These are phyloP conservation scores for Masticophis lateralis DNA, from an alignment of 2,797 vertebrate species.

Conservation along the genomic window DNA sequence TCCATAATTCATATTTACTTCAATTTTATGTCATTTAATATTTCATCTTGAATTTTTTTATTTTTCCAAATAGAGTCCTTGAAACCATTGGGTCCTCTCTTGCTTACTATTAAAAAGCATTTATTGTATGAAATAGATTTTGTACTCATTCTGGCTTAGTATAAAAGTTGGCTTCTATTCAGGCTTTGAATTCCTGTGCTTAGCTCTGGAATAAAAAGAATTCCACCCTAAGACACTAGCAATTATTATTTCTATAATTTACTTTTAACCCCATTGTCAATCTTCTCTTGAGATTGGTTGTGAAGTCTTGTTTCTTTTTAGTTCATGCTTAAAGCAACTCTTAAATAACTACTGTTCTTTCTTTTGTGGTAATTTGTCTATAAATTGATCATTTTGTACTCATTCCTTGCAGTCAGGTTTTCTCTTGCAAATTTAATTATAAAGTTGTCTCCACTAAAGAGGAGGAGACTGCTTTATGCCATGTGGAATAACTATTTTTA, in stretches of 20 bases:
- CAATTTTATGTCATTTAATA: conserved; percentile 48
- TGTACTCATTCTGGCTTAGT: background rate
- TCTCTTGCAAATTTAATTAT: background rate
- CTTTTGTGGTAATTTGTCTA: background rate
- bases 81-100: conserved; percentile 16
- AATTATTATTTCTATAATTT: conserved; percentile 30
- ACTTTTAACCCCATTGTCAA: background rate
- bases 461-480: background rate
- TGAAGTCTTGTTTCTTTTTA: conserved; percentile 6
- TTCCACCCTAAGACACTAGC: conserved; percentile 23
- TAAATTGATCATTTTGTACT: background rate
- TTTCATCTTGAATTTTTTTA: conserved; percentile 44
- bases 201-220: background rate
- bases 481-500: background rate
- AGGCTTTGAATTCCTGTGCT: conserved; percentile 2
- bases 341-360: background rate
- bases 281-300: background rate
- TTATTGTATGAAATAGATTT: conserved; percentile 25
- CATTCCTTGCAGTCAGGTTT: background rate
- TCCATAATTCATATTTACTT: conserved; percentile 48
- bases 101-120: background rate
- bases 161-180: background rate
- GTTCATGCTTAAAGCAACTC: background rate
- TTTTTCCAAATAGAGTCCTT: conserved; percentile 24
- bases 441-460: background rate